Percentiles rank a stretch among this genome's conserved stretches.
phyloP scores from a whole-genome alignment of 2,113 vertebrate genomes.

The Toxotes jaculatrix region DNA sequence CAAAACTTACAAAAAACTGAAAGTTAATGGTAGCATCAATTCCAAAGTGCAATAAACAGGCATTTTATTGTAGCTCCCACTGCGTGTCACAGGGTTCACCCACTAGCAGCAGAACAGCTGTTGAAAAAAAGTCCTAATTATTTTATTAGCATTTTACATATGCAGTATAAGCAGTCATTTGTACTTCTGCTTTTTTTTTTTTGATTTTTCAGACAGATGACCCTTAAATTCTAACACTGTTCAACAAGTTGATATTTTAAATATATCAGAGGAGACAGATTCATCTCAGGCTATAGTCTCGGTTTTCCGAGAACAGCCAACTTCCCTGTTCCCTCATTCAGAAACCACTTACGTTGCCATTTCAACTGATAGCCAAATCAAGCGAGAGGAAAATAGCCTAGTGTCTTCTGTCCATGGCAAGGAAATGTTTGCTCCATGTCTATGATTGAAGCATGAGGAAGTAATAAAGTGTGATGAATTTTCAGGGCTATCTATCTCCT shows the following conservation, averaged over 20 bases:
- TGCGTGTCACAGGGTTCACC: conserved; percentile 24
- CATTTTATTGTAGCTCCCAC: conserved; percentile 29
- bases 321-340: conserved; percentile 67
- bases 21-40: conserved; percentile 15
- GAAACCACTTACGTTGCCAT: conserved; percentile 59
- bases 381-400: conserved; percentile 47
- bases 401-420: conserved; percentile 12
- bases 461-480: conserved; percentile 46
- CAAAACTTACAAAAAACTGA: conserved; percentile 28
- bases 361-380: conserved; percentile 64
- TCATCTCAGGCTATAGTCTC: conserved; percentile 9
- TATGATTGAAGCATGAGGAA: conserved; percentile 38
- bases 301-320: conserved; percentile 64
- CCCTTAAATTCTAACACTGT: background rate
- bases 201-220: conserved; percentile 22
- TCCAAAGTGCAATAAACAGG: conserved; percentile 22
- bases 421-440: conserved; percentile 47
- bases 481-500: conserved; percentile 30
- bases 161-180: background rate
- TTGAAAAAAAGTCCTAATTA: conserved; percentile 9
- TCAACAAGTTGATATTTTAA: conserved; percentile 17
- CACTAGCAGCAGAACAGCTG: conserved; percentile 30
- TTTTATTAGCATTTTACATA: conserved; percentile 23
- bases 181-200: conserved; percentile 12
- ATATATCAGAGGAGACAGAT: conserved; percentile 15